phyloP scores from a whole-genome alignment of 35 echinoderm and acorn worm species.

The Holothuria glaberrima region DNA sequence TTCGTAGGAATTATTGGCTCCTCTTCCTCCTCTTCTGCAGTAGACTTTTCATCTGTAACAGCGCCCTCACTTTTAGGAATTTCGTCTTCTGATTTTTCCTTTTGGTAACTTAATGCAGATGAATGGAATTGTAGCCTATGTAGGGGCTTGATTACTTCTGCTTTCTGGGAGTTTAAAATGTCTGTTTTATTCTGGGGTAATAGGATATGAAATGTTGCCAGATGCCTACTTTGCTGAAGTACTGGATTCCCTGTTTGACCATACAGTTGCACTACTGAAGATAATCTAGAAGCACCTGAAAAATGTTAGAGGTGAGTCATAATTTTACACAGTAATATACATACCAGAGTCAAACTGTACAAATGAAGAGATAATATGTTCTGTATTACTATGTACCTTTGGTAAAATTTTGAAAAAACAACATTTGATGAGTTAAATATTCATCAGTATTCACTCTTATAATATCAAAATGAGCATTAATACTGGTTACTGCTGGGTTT shows the following conservation, averaged over 20 bases:
- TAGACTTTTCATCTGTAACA: background rate
- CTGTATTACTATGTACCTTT: too few relatives aligned
- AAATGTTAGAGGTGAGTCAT: too few relatives aligned
- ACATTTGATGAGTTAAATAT: too few relatives aligned
- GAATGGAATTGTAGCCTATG: background rate
- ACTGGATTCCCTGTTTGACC: background rate
- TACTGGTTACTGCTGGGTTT: too few relatives aligned
- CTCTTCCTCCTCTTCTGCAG: slow-evolving; percentile 63
- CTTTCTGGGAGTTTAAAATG: background rate
- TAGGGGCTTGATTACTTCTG: background rate
- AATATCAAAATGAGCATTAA: too few relatives aligned
- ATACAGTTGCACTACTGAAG: background rate
- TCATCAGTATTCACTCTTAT: too few relatives aligned
- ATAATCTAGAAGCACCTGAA: background rate
- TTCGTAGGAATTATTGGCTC: slow-evolving; percentile 78
- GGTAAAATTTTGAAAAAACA: too few relatives aligned
- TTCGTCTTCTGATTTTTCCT: background rate
- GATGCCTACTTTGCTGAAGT: background rate
- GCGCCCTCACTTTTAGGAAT: background rate
- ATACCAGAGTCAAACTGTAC: too few relatives aligned
- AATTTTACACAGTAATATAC: too few relatives aligned
- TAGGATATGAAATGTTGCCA: background rate
- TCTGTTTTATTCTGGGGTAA: background rate
- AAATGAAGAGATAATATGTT: too few relatives aligned
- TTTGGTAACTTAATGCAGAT: background rate